Evolutionary conservation across 2,797 vertebrate species (phyloP).

Genomic region (Meda fulgida): DNA sequence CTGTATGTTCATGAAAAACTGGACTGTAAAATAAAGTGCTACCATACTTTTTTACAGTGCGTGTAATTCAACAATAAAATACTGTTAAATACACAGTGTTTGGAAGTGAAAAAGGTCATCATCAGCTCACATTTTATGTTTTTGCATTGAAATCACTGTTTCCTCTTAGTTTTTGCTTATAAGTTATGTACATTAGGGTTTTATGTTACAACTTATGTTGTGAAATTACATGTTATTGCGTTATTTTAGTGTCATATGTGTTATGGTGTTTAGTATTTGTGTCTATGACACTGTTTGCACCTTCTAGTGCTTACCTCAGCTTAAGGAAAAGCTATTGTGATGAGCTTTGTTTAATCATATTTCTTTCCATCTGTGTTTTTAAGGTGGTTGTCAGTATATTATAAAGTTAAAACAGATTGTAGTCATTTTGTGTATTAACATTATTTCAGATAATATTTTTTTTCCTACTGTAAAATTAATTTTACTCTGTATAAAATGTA

Average conservation of each 20-base stretch:
- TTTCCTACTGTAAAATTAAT: background rate
- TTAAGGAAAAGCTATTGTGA: background rate
- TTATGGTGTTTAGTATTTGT: background rate
- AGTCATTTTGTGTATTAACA: background rate
- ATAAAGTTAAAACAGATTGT: background rate
- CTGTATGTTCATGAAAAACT: no score
- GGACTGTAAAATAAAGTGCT: no score
- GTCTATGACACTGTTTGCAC: background rate
- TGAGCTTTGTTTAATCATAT: background rate
- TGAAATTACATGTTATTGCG: background rate
- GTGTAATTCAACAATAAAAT: background rate
- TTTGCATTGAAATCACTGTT: background rate
- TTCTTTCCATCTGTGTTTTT: background rate
- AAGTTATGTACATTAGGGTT: background rate
- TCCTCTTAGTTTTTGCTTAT: background rate
- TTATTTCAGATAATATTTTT: background rate
- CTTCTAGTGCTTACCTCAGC: background rate
- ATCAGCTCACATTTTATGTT: background rate
- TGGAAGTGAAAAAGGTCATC: background rate
- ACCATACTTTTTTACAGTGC: no score
- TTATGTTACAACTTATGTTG: background rate
- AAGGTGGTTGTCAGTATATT: background rate
- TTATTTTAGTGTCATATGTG: background rate
- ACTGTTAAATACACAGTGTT: background rate
- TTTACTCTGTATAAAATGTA: background rate